Base-by-base conservation (phyloP, 2,113 vertebrate genomes). In the Mirounga angustirostris region DNA sequence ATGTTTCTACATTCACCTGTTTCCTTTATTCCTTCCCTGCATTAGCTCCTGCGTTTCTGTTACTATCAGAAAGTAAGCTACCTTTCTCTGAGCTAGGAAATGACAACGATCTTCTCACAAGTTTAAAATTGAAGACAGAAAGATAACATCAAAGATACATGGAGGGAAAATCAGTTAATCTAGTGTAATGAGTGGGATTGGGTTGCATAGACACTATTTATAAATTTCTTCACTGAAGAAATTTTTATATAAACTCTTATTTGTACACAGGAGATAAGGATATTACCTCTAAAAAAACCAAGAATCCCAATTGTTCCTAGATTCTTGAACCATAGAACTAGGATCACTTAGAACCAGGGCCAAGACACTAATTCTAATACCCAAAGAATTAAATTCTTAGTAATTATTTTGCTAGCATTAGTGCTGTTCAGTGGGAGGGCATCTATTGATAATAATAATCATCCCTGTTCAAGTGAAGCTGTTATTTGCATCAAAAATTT, bases 101-200 rank as follows among this genome's bases (percentile, higher is more conserved):
- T 59, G 92, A 52, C 3, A 83, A 92, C 36, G n/a, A 85, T 78
- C 52, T 59, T 63, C 26, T 88, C 46, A 83, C 2, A 59, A 89
- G 26, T 73, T 92, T 83, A 84, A 87, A 90, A 5, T 26, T 79
- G 30, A 96, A 97, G 40, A 59, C 15, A 86, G 46, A 91, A 92
- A 73, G 16, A 69, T 50, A 83, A 43, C 8, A 97, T 86, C 54
- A 52, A 40, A 95, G 52, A 65, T 63, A 85, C 14, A 73, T 40
- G 24, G 2, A 76, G 28, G 21, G 5, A 81, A 94, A 87, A 43
- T 2, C 50, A 92, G 52, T 83, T 87, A 78, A 69, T 12, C 52
- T 52, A 80, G 40, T 40, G n/a, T 26, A 61, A 50, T 33, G 2
- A 33, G 40, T 40, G 19, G 3, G 15, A 78, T 0, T 56, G 26